Conservation (phyloP, 2,888 invertebrate species). For the Parnassius mnemosyne region DNA sequence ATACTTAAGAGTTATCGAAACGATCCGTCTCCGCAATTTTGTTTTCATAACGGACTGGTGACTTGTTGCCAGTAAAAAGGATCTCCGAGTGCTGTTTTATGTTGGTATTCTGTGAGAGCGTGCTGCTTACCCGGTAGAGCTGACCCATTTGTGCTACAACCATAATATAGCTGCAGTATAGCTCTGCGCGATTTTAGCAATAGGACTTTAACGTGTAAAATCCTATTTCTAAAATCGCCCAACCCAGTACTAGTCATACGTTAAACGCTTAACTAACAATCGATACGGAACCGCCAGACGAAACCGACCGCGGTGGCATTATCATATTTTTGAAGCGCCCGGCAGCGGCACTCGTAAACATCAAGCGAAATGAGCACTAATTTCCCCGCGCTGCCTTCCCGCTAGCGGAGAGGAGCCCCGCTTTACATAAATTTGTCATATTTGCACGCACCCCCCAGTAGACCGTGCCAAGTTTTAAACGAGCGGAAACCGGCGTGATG, state of each 20-base stretch:
- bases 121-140: too few relatives aligned
- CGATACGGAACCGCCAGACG: slow-evolving; percentile 39
- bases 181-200: too few relatives aligned
- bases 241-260: background rate
- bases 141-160: too few relatives aligned
- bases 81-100: too few relatives aligned
- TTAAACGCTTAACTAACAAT: slow-evolving; percentile 36
- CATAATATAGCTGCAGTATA: too few relatives aligned
- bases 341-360: slow-evolving; percentile 65
- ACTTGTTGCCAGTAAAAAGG: too few relatives aligned
- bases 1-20: too few relatives aligned
- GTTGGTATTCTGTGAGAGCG: too few relatives aligned
- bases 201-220: too few relatives aligned
- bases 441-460: slow-evolving; percentile 60
- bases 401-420: slow-evolving; percentile 52
- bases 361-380: slow-evolving; percentile 72
- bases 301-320: slow-evolving; percentile 48
- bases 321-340: slow-evolving; percentile 65
- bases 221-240: too few relatives aligned
- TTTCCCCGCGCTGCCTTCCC: slow-evolving; percentile 52
- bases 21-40: too few relatives aligned
- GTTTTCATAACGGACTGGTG: too few relatives aligned
- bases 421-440: slow-evolving; percentile 79
- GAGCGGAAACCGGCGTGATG: slow-evolving; percentile 42
- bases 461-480: slow-evolving; percentile 58